Evolutionary conservation across 2,888 invertebrate genomes (phyloP).

Genomic region (Lochmaea capreae): DNA sequence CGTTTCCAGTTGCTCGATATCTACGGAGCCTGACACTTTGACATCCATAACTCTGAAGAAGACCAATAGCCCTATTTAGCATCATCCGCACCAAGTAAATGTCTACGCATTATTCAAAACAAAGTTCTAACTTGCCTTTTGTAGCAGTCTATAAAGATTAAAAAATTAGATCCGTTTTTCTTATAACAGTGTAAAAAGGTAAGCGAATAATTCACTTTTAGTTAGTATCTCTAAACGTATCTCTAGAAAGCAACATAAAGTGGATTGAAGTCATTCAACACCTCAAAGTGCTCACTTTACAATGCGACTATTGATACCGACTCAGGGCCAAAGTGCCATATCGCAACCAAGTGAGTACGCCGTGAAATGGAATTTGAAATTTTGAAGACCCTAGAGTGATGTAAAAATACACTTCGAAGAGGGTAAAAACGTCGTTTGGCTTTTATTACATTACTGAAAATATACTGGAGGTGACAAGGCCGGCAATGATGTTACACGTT

Average conservation of each 20-base stretch:
- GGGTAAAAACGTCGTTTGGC: constrained; percentile 64
- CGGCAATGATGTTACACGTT: constrained; percentile 64
- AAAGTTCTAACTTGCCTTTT: too few relatives aligned
- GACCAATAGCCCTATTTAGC: too few relatives aligned
- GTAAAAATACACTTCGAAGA: constrained; percentile 66
- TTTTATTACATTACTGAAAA: constrained; percentile 65
- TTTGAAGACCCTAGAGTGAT: constrained; percentile 66
- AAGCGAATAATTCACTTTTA: constrained; percentile 50
- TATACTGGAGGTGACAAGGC: constrained; percentile 65
- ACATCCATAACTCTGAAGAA: too few relatives aligned
- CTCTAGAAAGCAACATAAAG: constrained; percentile 54
- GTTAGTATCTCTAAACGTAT: constrained; percentile 23
- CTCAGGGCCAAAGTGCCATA: constrained; percentile 58
- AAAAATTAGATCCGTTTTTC: constrained; percentile 32
- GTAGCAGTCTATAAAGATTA: neutral
- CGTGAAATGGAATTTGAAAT: constrained; percentile 67
- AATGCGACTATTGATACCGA: constrained; percentile 61
- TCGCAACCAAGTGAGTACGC: constrained; percentile 54
- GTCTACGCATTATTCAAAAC: too few relatives aligned
- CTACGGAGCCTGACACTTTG: too few relatives aligned
- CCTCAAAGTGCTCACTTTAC: constrained; percentile 64
- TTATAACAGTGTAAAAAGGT: constrained; percentile 39
- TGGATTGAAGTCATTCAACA: constrained; percentile 62
- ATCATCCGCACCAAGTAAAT: too few relatives aligned
- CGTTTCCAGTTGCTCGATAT: too few relatives aligned